These are phyloP conservation scores for Andrena marginata DNA, from an alignment of 2,888 invertebrate species.

Conservation along the genomic window DNA sequence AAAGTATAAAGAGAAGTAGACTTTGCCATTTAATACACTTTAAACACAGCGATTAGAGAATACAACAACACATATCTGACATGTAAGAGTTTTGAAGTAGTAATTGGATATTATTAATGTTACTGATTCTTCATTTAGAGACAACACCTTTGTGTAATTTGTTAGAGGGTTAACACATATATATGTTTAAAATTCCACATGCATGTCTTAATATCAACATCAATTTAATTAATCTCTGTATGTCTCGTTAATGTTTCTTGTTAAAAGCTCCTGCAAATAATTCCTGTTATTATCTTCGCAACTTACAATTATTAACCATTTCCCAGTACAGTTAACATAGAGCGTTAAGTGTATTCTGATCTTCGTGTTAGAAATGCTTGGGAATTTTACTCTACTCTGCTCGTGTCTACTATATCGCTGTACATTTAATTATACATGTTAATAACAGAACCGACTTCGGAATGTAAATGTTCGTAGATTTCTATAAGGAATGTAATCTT, in stretches of 20 bases:
- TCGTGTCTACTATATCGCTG: too few species aligned
- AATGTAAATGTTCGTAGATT: not conserved
- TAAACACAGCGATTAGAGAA: constrained; percentile 32
- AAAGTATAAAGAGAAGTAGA: constrained; percentile 14
- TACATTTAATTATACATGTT: constrained; percentile 9
- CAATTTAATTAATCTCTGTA: constrained; percentile 14
- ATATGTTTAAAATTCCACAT: constrained; percentile 50
- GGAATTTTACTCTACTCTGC: not conserved
- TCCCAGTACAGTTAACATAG: not conserved
- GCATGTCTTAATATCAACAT: constrained; percentile 46
- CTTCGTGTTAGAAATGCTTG: not conserved
- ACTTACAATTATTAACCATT: constrained; percentile 6
- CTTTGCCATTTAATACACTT: constrained; percentile 18
- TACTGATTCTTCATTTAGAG: constrained; percentile 8
- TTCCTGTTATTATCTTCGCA: not conserved
- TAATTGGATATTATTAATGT: constrained; percentile 29
- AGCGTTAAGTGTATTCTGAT: not conserved
- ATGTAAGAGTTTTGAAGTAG: constrained; percentile 84
- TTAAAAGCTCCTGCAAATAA: constrained; percentile 17
- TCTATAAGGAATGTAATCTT: constrained; percentile 8
- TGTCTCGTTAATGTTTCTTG: constrained; percentile 5
- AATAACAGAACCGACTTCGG: constrained; percentile 12
- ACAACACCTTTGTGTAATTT: constrained; percentile 36
- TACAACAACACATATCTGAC: constrained; percentile 80
- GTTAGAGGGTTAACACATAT: constrained; percentile 35